Percentiles rank a stretch among this genome's conserved stretches.
Conservation (phyloP, 1,140 invertebrate genomes). For the Drosophila paulistorum region DNA sequence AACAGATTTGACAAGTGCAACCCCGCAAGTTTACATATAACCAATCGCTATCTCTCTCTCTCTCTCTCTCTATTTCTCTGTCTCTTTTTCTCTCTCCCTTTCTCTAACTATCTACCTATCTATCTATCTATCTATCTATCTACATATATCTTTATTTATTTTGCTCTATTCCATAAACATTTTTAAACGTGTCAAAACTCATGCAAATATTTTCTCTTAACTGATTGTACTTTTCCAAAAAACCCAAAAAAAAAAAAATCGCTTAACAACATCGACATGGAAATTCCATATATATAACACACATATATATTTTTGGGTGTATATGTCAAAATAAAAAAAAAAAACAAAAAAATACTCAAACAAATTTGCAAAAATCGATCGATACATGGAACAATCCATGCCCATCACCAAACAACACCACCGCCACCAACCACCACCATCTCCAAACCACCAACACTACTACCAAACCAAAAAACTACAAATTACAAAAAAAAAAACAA, state of each 20-base stretch:
- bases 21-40: constrained; percentile 27
- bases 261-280: constrained; percentile 64
- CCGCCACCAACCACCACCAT: constrained; percentile 5
- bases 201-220: constrained; percentile 69
- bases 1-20: constrained; percentile 16
- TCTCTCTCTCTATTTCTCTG: constrained; percentile 14
- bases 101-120: constrained; percentile 21
- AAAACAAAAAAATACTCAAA: constrained; percentile 21
- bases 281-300: constrained; percentile 47
- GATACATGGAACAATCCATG: constrained; percentile 33
- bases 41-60: constrained; percentile 22
- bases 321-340: constrained; percentile 41
- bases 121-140: constrained; percentile 13
- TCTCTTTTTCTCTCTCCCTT: constrained; percentile 24
- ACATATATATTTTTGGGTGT: constrained; percentile 42
- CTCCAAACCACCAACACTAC: constrained; percentile 30
- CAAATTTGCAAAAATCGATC: constrained; percentile 38
- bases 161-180: constrained; percentile 59
- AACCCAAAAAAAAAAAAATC: constrained; percentile 52
- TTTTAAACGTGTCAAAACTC: constrained; percentile 69
- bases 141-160: constrained; percentile 21
- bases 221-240: constrained; percentile 56
- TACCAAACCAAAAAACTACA: constrained; percentile 13
- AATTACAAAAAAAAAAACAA: constrained; percentile 8
- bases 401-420: constrained; percentile 28